These are phyloP conservation scores for Callipepla californica DNA, from an alignment of 2,113 vertebrate species.

Conservation along the genomic window DNA sequence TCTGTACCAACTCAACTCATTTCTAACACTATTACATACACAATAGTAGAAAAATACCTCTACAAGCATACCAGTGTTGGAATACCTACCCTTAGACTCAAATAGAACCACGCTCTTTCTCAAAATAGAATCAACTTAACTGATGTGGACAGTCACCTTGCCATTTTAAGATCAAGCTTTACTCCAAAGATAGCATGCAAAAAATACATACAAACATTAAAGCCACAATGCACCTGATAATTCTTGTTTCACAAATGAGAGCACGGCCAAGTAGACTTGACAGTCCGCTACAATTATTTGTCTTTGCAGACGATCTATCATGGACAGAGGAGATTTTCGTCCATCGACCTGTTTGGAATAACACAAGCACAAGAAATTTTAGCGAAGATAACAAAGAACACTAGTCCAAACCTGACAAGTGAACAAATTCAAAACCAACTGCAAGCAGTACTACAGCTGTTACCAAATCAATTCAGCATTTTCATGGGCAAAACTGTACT, in stretches of 20 bases:
- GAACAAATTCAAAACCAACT: not conserved
- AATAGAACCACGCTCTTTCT: not conserved
- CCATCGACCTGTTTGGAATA: conserved; percentile 86
- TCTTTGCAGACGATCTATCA: conserved; percentile 94
- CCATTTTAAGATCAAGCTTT: not conserved
- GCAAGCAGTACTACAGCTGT: not conserved
- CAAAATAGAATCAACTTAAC: not conserved
- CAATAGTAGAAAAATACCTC: not conserved
- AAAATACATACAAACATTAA: not conserved
- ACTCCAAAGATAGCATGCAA: not conserved
- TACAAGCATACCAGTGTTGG: not conserved
- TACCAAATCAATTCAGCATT: not conserved
- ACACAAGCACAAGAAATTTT: conserved; percentile 6
- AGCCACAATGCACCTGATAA: conserved; percentile 86
- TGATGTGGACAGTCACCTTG: not conserved
- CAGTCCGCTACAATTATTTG: conserved; percentile 98
- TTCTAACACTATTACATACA: not conserved
- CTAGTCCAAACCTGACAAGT: not conserved
- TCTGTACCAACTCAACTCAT: not conserved
- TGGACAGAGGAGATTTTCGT: conserved; percentile 85
- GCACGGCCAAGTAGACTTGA: conserved; percentile 97
- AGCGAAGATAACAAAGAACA: not conserved
- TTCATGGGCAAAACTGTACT: not conserved
- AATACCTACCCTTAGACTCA: not conserved
- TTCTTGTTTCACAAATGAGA: conserved; percentile 96